A percentile compares a stretch with the other conserved stretches of the same genome.
Conservation (phyloP, 2,113 vertebrate species). For the Aldabrachelys gigantea region DNA sequence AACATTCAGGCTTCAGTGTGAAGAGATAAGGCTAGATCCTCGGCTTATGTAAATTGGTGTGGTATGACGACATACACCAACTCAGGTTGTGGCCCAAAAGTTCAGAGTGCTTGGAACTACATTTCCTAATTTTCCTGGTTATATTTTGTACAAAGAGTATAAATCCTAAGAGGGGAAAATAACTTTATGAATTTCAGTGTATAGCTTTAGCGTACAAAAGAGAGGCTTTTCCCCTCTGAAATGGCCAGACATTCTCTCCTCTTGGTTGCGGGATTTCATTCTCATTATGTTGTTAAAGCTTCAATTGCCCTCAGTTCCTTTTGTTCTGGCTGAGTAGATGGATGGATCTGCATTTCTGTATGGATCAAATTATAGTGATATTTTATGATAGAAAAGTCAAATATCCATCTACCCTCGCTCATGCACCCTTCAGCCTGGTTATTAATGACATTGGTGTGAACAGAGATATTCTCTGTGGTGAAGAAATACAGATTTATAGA, state of each 20-base stretch:
- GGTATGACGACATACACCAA: not conserved
- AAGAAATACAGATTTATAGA: not conserved
- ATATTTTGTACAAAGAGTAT: not conserved
- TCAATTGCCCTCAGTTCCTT: constrained; percentile 51
- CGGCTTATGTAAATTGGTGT: constrained; percentile 21
- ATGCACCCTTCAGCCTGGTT: constrained; percentile 13
- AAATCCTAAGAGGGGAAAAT: constrained; percentile 20
- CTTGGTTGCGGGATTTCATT: constrained; percentile 60
- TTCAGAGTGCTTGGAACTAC: not conserved
- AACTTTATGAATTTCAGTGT: constrained; percentile 47
- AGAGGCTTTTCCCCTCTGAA: constrained; percentile 28
- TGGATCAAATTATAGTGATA: constrained; percentile 51
- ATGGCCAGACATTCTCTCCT: constrained; percentile 21
- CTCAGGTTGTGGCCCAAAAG: not conserved
- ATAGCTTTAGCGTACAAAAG: constrained; percentile 3
- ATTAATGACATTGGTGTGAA: constrained; percentile 35
- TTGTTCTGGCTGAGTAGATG: constrained; percentile 28
- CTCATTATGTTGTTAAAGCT: constrained; percentile 55
- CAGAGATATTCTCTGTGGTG: not conserved
- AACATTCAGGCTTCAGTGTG: not conserved
- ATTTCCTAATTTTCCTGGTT: constrained; percentile 10
- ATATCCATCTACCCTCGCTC: not conserved
- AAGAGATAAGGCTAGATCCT: constrained; percentile 17
- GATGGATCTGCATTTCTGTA: constrained; percentile 13
- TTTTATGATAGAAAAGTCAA: constrained; percentile 30